Conservation (phyloP, 2,888 invertebrate genomes). For the Selenia dentaria region DNA sequence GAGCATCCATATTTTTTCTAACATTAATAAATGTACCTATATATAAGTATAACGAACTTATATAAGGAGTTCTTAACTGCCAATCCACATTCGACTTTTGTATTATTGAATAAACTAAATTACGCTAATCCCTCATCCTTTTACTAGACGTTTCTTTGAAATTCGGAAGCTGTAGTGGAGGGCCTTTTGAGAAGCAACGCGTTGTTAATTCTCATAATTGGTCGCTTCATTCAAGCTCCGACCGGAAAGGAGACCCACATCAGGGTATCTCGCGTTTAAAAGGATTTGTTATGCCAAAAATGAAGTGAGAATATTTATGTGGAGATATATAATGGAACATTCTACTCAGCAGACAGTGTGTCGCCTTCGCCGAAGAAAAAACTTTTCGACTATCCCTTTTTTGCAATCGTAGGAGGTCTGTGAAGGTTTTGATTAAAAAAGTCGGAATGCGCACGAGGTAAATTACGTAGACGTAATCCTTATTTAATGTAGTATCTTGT, state of each 20-base stretch:
- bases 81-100: conserved; percentile 37
- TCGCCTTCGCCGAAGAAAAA: conserved; percentile 54
- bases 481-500: too few relatives aligned
- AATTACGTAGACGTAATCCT: too few relatives aligned
- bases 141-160: conserved; percentile 65
- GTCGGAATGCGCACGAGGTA: conserved; percentile 9
- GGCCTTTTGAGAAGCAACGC: conserved; percentile 57
- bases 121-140: conserved; percentile 67
- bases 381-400: conserved; percentile 33
- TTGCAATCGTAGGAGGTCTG: conserved; percentile 45
- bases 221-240: conserved; percentile 61
- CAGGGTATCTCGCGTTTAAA: conserved; percentile 66
- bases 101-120: conserved; percentile 56
- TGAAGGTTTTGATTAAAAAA: conserved; percentile 19
- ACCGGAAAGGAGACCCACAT: conserved; percentile 79
- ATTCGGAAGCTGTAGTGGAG: conserved; percentile 73
- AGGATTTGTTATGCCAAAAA: conserved; percentile 72
- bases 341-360: conserved; percentile 66
- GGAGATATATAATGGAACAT: conserved; percentile 52
- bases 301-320: conserved; percentile 61
- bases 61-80: conserved; percentile 33
- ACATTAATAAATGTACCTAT: too few relatives aligned
- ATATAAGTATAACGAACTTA: too few relatives aligned
- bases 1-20: too few relatives aligned
- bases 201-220: conserved; percentile 76